phyloP scores from a whole-genome alignment of 2,113 vertebrate species.

The Aldabrachelys gigantea region DNA sequence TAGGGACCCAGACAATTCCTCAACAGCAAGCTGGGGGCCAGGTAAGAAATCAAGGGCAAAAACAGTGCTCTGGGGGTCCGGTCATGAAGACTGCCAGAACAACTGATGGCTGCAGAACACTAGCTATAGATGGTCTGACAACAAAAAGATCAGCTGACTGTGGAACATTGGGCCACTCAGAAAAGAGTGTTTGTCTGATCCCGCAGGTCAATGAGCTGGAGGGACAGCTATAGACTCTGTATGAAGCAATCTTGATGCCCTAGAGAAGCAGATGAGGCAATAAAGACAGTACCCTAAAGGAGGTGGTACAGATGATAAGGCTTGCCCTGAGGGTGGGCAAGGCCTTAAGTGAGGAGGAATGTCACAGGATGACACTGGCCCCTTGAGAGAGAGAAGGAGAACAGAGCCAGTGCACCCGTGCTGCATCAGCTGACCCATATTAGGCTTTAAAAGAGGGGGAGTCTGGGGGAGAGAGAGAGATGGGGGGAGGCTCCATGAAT shows the following conservation, averaged over 20 bases:
- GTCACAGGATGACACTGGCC: background rate
- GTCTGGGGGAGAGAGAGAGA: background rate
- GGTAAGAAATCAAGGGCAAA: background rate
- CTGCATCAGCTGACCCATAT: background rate
- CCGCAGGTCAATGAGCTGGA: background rate
- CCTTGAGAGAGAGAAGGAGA: slow-evolving; percentile 4
- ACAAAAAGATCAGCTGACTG: background rate
- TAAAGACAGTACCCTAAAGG: background rate
- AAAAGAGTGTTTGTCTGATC: background rate
- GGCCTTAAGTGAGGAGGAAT: background rate
- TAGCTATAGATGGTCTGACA: background rate
- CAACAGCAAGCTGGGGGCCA: background rate
- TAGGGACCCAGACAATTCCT: background rate
- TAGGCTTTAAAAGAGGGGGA: background rate
- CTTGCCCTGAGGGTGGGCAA: background rate
- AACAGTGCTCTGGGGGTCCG: background rate
- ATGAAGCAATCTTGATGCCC: background rate
- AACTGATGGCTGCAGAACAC: background rate
- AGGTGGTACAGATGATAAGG: background rate
- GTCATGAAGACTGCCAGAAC: background rate
- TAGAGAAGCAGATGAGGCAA: background rate
- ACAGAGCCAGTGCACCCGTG: background rate
- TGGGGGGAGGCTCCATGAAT: background rate
- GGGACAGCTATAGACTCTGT: background rate
- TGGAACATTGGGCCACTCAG: background rate